Evolutionary conservation across 2,797 vertebrate species (phyloP).

Genomic region (Yasuhikotakia modesta): DNA sequence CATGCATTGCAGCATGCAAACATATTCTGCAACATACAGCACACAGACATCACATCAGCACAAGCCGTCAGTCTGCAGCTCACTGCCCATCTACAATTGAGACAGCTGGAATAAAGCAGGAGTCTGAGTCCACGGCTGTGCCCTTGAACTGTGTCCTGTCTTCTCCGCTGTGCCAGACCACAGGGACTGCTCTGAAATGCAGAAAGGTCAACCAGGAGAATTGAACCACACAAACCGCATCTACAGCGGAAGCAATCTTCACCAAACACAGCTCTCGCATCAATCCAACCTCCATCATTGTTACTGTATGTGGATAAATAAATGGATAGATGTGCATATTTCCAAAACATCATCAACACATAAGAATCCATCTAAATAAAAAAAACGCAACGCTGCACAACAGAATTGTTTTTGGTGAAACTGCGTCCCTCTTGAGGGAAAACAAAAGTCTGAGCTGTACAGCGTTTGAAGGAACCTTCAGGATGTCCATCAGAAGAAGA

Average conservation of each 20-base stretch:
- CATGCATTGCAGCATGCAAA: too few relatives aligned
- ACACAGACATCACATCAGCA: too few relatives aligned
- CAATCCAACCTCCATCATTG: conserved; percentile 6
- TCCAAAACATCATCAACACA: neutral
- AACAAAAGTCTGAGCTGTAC: neutral
- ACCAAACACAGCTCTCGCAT: conserved; percentile 22
- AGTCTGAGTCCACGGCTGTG: neutral
- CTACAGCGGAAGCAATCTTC: neutral
- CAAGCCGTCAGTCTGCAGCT: too few relatives aligned
- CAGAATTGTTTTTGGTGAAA: neutral
- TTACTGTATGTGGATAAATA: conserved; percentile 11
- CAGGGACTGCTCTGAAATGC: conserved; percentile 26
- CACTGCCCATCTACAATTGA: too few relatives aligned
- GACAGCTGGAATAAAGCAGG: neutral
- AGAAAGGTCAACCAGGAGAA: conserved; percentile 42
- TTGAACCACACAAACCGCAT: conserved; percentile 25
- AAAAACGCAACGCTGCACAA: conserved; percentile 3
- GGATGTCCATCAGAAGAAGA: neutral
- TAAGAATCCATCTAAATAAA: neutral
- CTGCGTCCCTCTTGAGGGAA: neutral
- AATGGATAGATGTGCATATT: neutral
- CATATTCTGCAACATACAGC: too few relatives aligned
- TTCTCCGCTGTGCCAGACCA: conserved; percentile 35
- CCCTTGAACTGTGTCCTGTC: conserved; percentile 14
- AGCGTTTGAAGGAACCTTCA: neutral